Base-by-base conservation (phyloP, 2,888 invertebrate genomes). In the Drosophila koepferae region DNA sequence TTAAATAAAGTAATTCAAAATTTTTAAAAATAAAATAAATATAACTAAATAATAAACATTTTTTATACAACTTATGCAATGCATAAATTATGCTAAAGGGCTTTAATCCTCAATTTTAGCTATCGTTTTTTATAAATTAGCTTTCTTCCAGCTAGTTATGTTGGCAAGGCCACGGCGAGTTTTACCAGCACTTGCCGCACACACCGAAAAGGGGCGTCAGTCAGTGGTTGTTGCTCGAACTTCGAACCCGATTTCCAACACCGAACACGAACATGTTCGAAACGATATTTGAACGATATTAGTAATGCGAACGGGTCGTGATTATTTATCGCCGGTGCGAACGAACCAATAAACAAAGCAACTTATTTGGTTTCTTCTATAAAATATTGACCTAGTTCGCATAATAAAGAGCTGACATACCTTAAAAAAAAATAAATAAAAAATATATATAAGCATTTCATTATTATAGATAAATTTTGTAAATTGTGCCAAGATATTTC, bases 161-260 rank as follows among this genome's bases (percentile, higher is more conserved):
- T 12, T 41, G 34, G 58, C 61, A 71, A 59, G 71, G 65, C 60
- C 65, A 51, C 31, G 8, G 54, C 61, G 0, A 61, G 41, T 10
- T 28, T 41, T 16, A 5, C 0, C 77, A 78, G 16, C 71, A 74
- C 77, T 74, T 31, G 10, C 23, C 51, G 72, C 51, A 63, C 67
- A 72, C 62, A 55, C 64, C 46, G 56, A 56, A 71, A 58, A 69
- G 68, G 77, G 77, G 74, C 80, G 73, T 74, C 74, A 77, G 78
- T 78, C 73, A 53, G 80, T 80, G 73, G 76, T 79, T 75, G 80
- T 66, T 62, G 80, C 56, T 79, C 63, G 80, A 72, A 54, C 79
- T 59, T 79, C 63, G 80, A 72, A 54, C 79, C 63, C 65, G 66
- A 66, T 61, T 36, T 55, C 66, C 34, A 79, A 68, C 77, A 71